Base-by-base conservation (phyloP, 2,888 invertebrate species). In the Drosophila phalerata region DNA sequence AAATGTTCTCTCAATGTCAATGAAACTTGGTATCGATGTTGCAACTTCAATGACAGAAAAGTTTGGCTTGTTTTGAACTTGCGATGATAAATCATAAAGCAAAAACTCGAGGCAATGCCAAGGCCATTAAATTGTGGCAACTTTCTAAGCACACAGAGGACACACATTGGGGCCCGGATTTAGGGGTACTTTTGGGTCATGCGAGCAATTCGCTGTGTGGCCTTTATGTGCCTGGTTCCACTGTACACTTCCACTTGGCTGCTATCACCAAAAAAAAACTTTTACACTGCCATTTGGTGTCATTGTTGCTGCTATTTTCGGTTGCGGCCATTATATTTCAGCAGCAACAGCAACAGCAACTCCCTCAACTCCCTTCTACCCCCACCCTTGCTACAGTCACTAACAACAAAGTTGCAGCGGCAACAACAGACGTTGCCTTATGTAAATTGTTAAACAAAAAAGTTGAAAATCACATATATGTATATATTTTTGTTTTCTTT, bases 201-300 rank as follows among this genome's bases (percentile, higher is more conserved):
- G 22, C 40, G 51, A 38, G 34, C 28, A 56, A 32, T 37, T 60
- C 25, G 45, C 9, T 38, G 8, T 28, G 42, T n/a, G 58, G 40
- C 42, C 48, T 56, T 69, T 13, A 34, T n/a, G 45, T 17, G 55
- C 30, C 38, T 61, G 30, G 63, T 32, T 22, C 78, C 76, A 83
- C 83, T 76, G 78, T 83, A 28, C 55, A 22, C 60, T 38, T 45
- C 53, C 63, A 78, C 52, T 69, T 63, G 43, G 69, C 76, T 66
- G 79, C 72, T 84, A 84, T 86, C 85, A 69, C 62, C 37, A 15
- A 70, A 72, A 22, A 22, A 22, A 84, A 84, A 84, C 71, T 84
- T 88, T 83, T 83, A 67, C 88, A 73, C 81, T 84, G 83, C 70
- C 84, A 81, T 88, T 84, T 83, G 77, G 38, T 77, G 85, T 88